These are phyloP conservation scores for Willowsia nigromaculata DNA, from an alignment of 2,888 invertebrate genomes.

Conservation along the genomic window DNA sequence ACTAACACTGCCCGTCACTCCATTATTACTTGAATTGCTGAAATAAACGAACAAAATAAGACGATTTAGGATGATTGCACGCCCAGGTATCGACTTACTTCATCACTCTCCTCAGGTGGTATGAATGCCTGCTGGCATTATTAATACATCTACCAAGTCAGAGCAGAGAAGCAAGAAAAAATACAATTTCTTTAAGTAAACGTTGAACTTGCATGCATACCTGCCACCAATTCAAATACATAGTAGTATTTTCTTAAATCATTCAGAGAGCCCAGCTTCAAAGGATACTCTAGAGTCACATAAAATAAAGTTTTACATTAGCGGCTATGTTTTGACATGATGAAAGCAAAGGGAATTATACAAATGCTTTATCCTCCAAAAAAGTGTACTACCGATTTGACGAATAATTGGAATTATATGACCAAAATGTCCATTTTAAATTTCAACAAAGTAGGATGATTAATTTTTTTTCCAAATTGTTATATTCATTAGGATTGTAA, in stretches of 20 bases:
- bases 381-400: too few relatives aligned
- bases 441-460: too few relatives aligned
- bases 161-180: background rate
- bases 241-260: background rate
- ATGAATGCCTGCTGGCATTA: conserved; percentile 50
- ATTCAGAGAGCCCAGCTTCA: background rate
- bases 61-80: conserved; percentile 62
- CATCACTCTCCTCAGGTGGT: conserved; percentile 68
- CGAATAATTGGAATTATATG: too few relatives aligned
- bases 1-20: conserved; percentile 20
- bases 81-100: conserved; percentile 54
- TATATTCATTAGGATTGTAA: too few relatives aligned
- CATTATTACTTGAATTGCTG: conserved; percentile 24
- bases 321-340: too few relatives aligned
- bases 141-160: conserved; percentile 27
- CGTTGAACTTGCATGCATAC: background rate
- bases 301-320: too few relatives aligned
- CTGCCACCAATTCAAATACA: background rate
- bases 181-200: background rate
- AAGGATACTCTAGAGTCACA: too few relatives aligned
- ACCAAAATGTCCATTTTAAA: background rate
- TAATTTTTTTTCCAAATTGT: too few relatives aligned
- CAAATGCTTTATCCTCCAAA: too few relatives aligned
- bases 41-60: conserved; percentile 37
- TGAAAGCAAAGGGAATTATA: too few relatives aligned